Percentiles rank a stretch among this genome's conserved stretches.
Conservation (phyloP, 2,888 invertebrate species). For the Augiades crinisus region DNA sequence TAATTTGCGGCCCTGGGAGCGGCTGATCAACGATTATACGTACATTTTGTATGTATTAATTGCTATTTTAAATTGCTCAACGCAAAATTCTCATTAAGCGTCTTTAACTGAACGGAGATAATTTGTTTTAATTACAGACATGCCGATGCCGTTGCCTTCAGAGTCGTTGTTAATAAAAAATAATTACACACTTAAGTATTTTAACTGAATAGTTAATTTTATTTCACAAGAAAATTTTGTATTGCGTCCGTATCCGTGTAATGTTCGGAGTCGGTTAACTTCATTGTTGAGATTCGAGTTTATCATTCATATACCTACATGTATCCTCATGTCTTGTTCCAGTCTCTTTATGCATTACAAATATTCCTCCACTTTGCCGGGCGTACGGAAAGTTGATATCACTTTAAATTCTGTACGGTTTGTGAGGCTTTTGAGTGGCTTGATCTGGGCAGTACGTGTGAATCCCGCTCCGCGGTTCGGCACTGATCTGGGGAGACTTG, state of each 20-base stretch:
- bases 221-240: slow-evolving; percentile 42
- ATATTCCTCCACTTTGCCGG: neutral
- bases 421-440: slow-evolving; percentile 17
- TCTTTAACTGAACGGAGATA: slow-evolving; percentile 45
- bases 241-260: neutral
- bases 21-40: slow-evolving; percentile 30
- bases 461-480: slow-evolving; percentile 34
- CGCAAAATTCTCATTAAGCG: slow-evolving; percentile 40
- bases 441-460: slow-evolving; percentile 37
- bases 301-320: neutral
- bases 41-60: slow-evolving; percentile 36
- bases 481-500: slow-evolving; percentile 42
- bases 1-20: slow-evolving; percentile 20
- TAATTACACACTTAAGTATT: slow-evolving; percentile 49
- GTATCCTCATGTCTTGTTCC: neutral
- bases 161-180: slow-evolving; percentile 44
- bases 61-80: slow-evolving; percentile 40
- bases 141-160: slow-evolving; percentile 38
- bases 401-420: slow-evolving; percentile 7
- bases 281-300: neutral
- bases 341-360: no score
- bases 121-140: slow-evolving; percentile 53
- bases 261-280: neutral
- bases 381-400: neutral
- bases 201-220: slow-evolving; percentile 53